phyloP scores from a whole-genome alignment of 2,888 invertebrate genomes.

The Mythimna ferrago region DNA sequence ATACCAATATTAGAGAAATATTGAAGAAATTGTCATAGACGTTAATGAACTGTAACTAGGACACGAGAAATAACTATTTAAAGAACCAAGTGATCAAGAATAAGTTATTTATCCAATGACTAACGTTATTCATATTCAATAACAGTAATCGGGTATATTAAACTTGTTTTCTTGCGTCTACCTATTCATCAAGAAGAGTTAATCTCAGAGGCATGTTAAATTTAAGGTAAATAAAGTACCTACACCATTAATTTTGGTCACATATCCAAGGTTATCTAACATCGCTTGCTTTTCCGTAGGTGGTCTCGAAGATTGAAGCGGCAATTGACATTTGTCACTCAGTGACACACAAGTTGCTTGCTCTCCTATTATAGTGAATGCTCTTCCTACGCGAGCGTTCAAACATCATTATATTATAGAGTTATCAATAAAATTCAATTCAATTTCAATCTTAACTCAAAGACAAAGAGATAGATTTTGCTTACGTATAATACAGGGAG shows the following conservation, averaged over 20 bases:
- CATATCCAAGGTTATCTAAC: slow-evolving; percentile 36
- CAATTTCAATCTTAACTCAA: slow-evolving; percentile 62
- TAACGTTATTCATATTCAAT: slow-evolving; percentile 16
- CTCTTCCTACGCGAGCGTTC: slow-evolving; percentile 71
- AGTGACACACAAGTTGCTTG: slow-evolving; percentile 70
- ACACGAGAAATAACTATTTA: slow-evolving; percentile 24
- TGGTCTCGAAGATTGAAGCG: slow-evolving; percentile 66
- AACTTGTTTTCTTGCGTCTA: slow-evolving; percentile 22
- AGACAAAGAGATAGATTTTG: slow-evolving; percentile 57
- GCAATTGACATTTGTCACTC: slow-evolving; percentile 72
- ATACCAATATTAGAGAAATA: not conserved
- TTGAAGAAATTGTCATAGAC: not conserved
- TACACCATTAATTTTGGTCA: slow-evolving; percentile 35
- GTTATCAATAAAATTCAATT: slow-evolving; percentile 39
- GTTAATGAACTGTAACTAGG: slow-evolving; percentile 32
- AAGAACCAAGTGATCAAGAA: slow-evolving; percentile 19
- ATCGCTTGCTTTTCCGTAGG: slow-evolving; percentile 62
- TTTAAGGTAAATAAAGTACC: slow-evolving; percentile 21
- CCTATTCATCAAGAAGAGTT: slow-evolving; percentile 8
- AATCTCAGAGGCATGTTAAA: slow-evolving; percentile 16
- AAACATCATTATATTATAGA: slow-evolving; percentile 63
- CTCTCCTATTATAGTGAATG: slow-evolving; percentile 69
- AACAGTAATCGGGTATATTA: slow-evolving; percentile 12
- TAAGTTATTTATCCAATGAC: not conserved
- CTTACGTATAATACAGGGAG: slow-evolving; percentile 55